These are phyloP conservation scores for Phenacoccus solenopsis DNA, from an alignment of 1,140 invertebrate species.

Conservation along the genomic window DNA sequence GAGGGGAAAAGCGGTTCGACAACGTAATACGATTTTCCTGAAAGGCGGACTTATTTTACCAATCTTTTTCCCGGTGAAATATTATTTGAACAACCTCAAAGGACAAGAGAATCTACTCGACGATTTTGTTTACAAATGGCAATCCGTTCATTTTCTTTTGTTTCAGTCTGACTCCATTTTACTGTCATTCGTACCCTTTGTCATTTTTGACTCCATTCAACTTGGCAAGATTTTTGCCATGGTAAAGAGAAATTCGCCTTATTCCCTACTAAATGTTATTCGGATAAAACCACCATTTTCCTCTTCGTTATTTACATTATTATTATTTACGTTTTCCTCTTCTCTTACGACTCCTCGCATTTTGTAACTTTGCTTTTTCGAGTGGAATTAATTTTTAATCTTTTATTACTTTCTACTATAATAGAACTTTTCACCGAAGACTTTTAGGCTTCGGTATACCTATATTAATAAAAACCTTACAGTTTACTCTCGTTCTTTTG, in stretches of 20 bases:
- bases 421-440: conserved; percentile 8
- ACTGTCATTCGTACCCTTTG: conserved; percentile 13
- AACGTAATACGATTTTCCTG: conserved; percentile 6
- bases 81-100: conserved; percentile 15
- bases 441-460: neutral
- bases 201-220: neutral
- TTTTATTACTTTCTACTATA: conserved; percentile 13
- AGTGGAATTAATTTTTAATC: conserved; percentile 18
- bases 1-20: neutral
- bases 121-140: conserved; percentile 12
- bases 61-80: conserved; percentile 8
- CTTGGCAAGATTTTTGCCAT: neutral
- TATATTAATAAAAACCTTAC: conserved; percentile 9
- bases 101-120: neutral
- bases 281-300: conserved; percentile 16
- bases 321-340: conserved; percentile 12
- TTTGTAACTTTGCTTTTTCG: conserved; percentile 14
- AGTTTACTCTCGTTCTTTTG: neutral
- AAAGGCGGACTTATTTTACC: conserved; percentile 10
- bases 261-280: conserved; percentile 16
- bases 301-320: conserved; percentile 18
- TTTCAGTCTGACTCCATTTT: conserved; percentile 5
- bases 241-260: neutral
- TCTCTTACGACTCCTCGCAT: conserved; percentile 9
- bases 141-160: conserved; percentile 17